Evolutionary conservation across 2,888 invertebrate genomes (phyloP).

Genomic region (Diplazon laetatorius): DNA sequence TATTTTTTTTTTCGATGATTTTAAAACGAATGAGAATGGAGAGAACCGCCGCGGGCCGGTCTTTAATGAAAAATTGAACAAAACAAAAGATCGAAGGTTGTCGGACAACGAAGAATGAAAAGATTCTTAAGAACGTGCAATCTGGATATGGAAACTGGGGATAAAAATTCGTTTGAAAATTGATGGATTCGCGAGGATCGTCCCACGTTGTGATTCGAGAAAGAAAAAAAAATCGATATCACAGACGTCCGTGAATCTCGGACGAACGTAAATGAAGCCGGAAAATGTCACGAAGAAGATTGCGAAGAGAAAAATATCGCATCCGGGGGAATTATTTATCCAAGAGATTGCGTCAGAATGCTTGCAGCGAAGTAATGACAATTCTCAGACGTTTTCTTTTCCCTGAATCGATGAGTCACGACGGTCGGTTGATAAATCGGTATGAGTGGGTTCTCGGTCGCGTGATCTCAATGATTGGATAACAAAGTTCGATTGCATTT

Average conservation of each 20-base stretch:
- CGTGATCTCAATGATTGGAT: background rate
- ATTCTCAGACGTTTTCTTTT: constrained; percentile 3
- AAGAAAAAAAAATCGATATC: constrained; percentile 25
- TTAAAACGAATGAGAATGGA: background rate
- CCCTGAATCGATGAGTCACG: background rate
- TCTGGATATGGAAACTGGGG: constrained; percentile 8
- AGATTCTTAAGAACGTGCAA: background rate
- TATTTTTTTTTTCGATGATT: background rate
- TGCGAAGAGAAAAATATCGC: constrained; percentile 15
- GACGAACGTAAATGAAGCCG: constrained; percentile 9
- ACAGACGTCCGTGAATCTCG: background rate
- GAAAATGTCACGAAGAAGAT: constrained; percentile 24
- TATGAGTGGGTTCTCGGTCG: background rate
- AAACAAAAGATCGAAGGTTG: background rate
- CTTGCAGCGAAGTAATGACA: background rate
- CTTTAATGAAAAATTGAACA: background rate
- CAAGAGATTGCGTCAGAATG: constrained; percentile 20
- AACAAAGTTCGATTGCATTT: background rate
- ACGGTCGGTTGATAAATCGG: background rate
- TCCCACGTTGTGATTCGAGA: constrained; percentile 3
- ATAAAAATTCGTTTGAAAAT: constrained; percentile 1
- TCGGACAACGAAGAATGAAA: background rate
- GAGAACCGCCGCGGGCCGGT: background rate
- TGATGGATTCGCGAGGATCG: background rate
- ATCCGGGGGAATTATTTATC: constrained; percentile 10